These are phyloP conservation scores for Barnardius zonarius DNA, from an alignment of 2,113 vertebrate genomes.

Conservation along the genomic window DNA sequence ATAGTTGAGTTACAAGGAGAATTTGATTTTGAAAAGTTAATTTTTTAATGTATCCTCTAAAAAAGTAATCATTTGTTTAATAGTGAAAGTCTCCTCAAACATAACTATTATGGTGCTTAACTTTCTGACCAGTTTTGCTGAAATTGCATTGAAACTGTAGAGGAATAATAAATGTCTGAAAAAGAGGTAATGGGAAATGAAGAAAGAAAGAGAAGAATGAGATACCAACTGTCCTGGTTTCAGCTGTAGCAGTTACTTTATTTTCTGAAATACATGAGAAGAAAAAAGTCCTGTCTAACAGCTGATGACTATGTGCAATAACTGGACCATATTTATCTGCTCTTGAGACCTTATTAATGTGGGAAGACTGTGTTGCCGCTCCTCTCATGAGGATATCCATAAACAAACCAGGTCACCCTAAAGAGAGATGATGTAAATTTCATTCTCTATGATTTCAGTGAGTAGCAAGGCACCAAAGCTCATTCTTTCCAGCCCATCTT, in stretches of 20 bases:
- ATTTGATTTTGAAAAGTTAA: neutral
- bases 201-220: neutral
- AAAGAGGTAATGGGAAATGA: neutral
- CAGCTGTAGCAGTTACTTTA: neutral
- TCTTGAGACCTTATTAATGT: neutral
- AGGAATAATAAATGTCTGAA: neutral
- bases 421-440: neutral
- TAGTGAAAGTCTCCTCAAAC: neutral
- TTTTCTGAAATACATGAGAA: neutral
- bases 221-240: neutral
- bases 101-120: neutral
- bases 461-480: neutral
- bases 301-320: neutral
- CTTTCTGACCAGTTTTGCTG: neutral
- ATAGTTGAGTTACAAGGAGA: neutral
- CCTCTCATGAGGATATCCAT: neutral
- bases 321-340: neutral
- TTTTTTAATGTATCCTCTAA: neutral
- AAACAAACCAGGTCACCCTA: neutral
- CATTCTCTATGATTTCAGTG: neutral
- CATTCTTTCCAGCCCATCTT: neutral
- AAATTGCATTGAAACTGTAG: neutral
- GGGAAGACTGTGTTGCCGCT: neutral
- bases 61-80: neutral
- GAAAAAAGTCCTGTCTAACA: neutral